These are phyloP conservation scores for Anser brachyrhynchus DNA, from an alignment of 2,113 vertebrate species.

Conservation along the genomic window DNA sequence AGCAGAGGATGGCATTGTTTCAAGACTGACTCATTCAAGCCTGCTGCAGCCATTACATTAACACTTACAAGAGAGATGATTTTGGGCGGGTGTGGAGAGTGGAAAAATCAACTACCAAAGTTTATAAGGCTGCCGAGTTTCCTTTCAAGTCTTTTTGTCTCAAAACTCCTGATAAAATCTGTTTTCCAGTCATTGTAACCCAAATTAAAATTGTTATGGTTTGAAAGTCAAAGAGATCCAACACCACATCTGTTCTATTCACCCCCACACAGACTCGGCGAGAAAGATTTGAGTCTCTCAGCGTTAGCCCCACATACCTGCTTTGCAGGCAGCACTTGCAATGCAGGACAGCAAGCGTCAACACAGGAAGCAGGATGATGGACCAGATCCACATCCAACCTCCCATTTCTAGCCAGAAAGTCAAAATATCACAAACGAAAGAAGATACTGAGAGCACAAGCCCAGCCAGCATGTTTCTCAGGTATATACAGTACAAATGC, in stretches of 20 bases:
- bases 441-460: background rate
- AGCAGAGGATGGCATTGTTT: constrained; percentile 10
- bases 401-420: background rate
- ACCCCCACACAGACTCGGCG: background rate
- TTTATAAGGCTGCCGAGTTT: background rate
- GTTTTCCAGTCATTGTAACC: background rate
- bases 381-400: background rate
- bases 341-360: background rate
- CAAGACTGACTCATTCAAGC: background rate
- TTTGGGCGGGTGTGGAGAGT: background rate
- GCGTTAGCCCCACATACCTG: background rate
- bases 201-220: background rate
- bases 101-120: background rate
- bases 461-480: background rate
- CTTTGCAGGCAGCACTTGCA: background rate
- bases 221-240: constrained; percentile 9
- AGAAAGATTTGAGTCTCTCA: background rate
- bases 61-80: background rate
- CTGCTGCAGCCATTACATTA: background rate
- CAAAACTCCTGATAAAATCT: background rate
- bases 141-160: background rate
- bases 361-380: background rate
- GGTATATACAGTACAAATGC: background rate
- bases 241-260: background rate
- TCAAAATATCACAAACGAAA: background rate